phyloP scores from a whole-genome alignment of 2,888 invertebrate genomes.

The Lepidonotus clava region DNA sequence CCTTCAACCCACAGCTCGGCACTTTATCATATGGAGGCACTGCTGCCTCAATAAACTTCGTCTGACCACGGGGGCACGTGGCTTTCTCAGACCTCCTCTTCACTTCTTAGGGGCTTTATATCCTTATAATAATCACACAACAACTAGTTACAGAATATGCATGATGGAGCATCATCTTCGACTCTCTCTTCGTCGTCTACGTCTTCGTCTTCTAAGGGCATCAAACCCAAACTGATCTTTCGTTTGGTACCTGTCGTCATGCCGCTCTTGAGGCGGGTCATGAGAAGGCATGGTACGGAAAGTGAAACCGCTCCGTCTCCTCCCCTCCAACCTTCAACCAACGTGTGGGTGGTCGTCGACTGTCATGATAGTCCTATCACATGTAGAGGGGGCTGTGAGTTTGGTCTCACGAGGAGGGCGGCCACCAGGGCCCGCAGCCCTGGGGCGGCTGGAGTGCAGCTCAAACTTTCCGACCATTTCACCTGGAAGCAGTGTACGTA shows the following conservation, averaged over 20 bases:
- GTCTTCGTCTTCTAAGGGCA: not conserved
- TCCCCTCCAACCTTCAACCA: not conserved
- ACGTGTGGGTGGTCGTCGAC: not conserved
- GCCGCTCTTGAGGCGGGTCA: not conserved
- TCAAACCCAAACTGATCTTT: not conserved
- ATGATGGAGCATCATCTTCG: conserved; percentile 38
- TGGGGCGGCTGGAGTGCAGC: not conserved
- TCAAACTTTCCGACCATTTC: not conserved
- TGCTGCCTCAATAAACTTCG: not conserved
- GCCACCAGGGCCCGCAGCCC: no score
- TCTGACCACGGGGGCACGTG: conserved; percentile 40
- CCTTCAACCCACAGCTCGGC: not conserved
- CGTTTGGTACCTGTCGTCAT: not conserved
- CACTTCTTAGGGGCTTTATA: conserved; percentile 18
- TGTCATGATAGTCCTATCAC: not conserved
- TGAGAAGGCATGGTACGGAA: not conserved
- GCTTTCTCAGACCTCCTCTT: conserved; percentile 8
- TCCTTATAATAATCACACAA: conserved; percentile 31
- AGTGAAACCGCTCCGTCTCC: conserved; percentile 7
- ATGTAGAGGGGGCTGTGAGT: not conserved
- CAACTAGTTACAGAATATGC: conserved; percentile 21
- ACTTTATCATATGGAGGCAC: not conserved
- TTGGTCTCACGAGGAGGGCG: no score
- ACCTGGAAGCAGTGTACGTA: not conserved
- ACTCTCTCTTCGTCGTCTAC: not conserved